Evolutionary conservation across 2,888 invertebrate genomes (phyloP), one percentile per base, ranked within the genome.

Genomic region (Gasteruption jaculator): DNA sequence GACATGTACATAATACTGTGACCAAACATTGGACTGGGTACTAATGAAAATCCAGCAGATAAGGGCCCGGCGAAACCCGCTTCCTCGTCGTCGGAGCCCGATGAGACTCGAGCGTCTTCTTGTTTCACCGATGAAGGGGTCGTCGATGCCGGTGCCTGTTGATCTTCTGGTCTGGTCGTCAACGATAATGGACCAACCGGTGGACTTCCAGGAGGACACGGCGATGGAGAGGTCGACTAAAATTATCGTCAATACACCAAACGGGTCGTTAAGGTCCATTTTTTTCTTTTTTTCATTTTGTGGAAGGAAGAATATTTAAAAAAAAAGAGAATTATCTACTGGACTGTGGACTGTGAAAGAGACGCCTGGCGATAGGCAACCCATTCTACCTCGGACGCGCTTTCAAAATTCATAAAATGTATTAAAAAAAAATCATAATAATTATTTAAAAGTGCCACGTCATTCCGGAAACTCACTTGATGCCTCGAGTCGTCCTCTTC

Each of bases 1-100:
- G 87, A 87, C 90, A 91, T 90, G 65, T 91, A 91, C 88, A 91
- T 89, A 53, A 91, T 89, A 43, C 88, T 86, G 57, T 90, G 90
- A 38, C 86, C 85, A 65, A 90, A 90, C 87, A 90, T 89, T 1
- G 86, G 85, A 66, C 88, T 89, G 36, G 89, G 87, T 25, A 90
- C 86, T 73, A 91, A 78, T 2, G 90, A 87, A 65, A 90, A 89
- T 42, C 76, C 54, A 77, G 73, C 62, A 75, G 84, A 60, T 74
- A 82, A 41, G 0, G 62, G 63, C 52, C 35, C 85, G 74, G 48
- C 72, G 57, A 59, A 71, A 60, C 56, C 71, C 52, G 53, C 79
- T 76, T 65, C 80, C 76, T 50, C 87, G 76, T 60, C 86, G 75
- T 73, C 68, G 15, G 70, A 71, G 21, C 68, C 70, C 11, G 70